These are phyloP conservation scores for Pycnonotus jocosus DNA, from an alignment of 2,113 vertebrate species.

Conservation along the genomic window DNA sequence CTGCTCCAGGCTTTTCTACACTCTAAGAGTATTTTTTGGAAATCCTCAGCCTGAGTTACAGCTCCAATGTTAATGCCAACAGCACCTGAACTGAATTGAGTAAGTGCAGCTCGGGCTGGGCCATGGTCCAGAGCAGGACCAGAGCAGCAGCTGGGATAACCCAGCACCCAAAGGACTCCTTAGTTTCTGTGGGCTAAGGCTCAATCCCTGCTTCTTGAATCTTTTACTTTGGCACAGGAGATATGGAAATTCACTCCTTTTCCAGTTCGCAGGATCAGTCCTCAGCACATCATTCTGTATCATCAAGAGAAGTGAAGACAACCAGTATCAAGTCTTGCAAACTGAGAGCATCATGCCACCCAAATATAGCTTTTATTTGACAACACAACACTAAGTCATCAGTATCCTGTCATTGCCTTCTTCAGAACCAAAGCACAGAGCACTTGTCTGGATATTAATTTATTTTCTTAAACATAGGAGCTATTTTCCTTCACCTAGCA, in stretches of 20 bases:
- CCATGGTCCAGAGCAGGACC: neutral
- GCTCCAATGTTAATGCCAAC: neutral
- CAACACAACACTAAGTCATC: neutral
- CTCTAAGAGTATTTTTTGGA: neutral
- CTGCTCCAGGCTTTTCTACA: neutral
- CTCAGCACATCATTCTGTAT: neutral
- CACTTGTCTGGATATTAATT: neutral
- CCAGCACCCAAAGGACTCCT: neutral
- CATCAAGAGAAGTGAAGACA: neutral
- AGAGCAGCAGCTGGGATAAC: neutral
- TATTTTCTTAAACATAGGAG: conserved; percentile 31
- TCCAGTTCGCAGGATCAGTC: neutral
- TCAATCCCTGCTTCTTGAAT: neutral
- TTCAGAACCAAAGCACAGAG: neutral
- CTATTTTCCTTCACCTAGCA: conserved; percentile 30
- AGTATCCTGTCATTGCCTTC: neutral
- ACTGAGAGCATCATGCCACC: neutral
- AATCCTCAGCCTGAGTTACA: neutral
- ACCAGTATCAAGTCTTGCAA: neutral
- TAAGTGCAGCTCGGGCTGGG: neutral
- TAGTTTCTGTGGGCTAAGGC: neutral
- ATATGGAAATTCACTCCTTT: neutral
- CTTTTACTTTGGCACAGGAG: neutral
- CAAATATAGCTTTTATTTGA: neutral
- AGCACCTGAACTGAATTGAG: neutral